Evolutionary conservation across 2,797 vertebrate species (phyloP).

Genomic region (Taeniopygia guttata): DNA sequence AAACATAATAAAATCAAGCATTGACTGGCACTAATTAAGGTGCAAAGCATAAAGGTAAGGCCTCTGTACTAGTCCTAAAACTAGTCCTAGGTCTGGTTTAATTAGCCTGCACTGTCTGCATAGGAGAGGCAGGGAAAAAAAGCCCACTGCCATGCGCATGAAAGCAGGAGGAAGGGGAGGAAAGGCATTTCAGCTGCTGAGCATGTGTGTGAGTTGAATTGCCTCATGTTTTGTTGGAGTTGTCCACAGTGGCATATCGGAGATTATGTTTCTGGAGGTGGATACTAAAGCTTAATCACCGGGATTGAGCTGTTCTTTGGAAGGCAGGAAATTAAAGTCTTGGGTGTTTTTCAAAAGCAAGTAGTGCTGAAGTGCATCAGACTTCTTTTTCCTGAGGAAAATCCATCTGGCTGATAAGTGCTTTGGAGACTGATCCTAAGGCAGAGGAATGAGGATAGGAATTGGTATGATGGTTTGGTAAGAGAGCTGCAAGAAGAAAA

Average conservation of each 20-base stretch:
- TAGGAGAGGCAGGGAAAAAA: background rate
- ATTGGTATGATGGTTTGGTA: background rate
- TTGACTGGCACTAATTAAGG: background rate
- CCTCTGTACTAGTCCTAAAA: background rate
- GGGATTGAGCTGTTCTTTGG: conserved; percentile 14
- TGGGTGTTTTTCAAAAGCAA: conserved; percentile 7
- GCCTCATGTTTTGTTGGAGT: background rate
- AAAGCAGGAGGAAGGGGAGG: background rate
- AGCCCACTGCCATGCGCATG: fast-evolving
- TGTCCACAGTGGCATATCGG: background rate
- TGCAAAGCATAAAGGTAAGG: background rate
- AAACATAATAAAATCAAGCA: background rate
- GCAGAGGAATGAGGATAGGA: background rate
- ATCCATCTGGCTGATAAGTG: conserved; percentile 1
- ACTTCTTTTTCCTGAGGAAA: background rate
- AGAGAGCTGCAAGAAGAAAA: background rate
- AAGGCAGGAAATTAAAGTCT: conserved; percentile 44
- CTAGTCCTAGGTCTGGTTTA: background rate
- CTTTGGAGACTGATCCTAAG: background rate
- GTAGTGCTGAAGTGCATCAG: background rate
- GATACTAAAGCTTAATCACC: conserved; percentile 12
- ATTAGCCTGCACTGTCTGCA: background rate
- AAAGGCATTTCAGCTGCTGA: conserved; percentile 7
- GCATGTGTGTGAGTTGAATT: background rate
- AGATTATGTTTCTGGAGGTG: conserved; percentile 8